Conservation (phyloP, 2,113 vertebrate species). For the Odocoileus hemionus region DNA sequence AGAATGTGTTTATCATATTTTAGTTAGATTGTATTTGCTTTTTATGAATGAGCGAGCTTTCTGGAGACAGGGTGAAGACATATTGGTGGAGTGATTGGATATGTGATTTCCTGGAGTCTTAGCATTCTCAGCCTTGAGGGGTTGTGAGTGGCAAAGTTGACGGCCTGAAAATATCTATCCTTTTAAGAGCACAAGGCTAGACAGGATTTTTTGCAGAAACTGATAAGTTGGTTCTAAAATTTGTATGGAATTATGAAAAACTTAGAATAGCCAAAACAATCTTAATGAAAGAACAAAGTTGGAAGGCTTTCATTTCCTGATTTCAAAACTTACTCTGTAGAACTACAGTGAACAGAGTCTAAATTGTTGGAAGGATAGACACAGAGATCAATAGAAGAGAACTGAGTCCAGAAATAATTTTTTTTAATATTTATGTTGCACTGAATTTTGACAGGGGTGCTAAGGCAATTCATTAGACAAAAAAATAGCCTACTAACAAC, state of each 20-base stretch:
- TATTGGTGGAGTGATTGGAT: neutral
- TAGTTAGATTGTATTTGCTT: neutral
- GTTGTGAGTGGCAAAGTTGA: neutral
- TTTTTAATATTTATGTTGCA: neutral
- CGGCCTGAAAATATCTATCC: neutral
- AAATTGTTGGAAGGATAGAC: neutral
- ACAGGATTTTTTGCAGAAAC: neutral
- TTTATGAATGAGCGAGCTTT: neutral
- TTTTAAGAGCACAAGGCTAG: neutral
- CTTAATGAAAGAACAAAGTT: neutral
- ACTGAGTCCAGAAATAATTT: neutral
- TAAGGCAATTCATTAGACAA: neutral
- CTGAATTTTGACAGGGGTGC: neutral
- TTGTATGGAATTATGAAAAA: neutral
- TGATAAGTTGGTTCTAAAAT: neutral
- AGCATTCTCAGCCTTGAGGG: neutral
- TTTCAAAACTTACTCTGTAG: neutral
- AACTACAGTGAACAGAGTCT: neutral
- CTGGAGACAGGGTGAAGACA: neutral
- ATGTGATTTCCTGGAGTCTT: neutral
- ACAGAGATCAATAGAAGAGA: neutral
- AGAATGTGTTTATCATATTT: neutral
- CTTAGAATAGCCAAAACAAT: neutral
- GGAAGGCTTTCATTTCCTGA: neutral
- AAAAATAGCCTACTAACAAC: neutral